These are phyloP conservation scores for Phalacrocorax aristotelis DNA, from an alignment of 2,113 vertebrate genomes.

Conservation along the genomic window DNA sequence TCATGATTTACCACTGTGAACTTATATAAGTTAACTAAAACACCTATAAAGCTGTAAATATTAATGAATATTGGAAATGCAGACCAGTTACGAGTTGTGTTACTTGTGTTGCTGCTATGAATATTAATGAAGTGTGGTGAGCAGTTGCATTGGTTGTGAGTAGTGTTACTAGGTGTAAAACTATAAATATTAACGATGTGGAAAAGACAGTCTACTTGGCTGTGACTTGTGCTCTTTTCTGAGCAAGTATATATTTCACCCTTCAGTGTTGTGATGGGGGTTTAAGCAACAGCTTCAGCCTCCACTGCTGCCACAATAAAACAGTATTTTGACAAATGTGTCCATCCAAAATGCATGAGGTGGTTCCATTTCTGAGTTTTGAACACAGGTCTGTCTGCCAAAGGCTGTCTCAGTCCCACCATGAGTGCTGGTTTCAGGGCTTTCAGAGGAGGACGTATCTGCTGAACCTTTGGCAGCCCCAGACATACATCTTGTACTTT, in stretches of 20 bases:
- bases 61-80: neutral
- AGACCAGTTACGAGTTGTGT: neutral
- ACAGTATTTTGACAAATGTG: neutral
- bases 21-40: neutral
- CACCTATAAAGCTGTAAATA: neutral
- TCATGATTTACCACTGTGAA: neutral
- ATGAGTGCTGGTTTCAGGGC: neutral
- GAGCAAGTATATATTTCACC: neutral
- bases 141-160: neutral
- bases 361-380: neutral
- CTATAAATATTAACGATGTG: neutral
- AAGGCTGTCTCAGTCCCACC: neutral
- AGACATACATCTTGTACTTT: neutral
- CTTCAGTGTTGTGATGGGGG: neutral
- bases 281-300: neutral
- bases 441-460: neutral
- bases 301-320: neutral
- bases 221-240: neutral
- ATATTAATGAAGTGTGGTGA: neutral
- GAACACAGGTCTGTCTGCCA: neutral
- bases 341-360: neutral
- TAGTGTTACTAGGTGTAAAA: neutral
- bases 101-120: neutral
- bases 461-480: conserved; percentile 7
- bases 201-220: neutral